Evolutionary conservation across 2,888 invertebrate genomes (phyloP), one percentile per base, ranked within the genome.

Genomic region (Chydorus sphaericus): DNA sequence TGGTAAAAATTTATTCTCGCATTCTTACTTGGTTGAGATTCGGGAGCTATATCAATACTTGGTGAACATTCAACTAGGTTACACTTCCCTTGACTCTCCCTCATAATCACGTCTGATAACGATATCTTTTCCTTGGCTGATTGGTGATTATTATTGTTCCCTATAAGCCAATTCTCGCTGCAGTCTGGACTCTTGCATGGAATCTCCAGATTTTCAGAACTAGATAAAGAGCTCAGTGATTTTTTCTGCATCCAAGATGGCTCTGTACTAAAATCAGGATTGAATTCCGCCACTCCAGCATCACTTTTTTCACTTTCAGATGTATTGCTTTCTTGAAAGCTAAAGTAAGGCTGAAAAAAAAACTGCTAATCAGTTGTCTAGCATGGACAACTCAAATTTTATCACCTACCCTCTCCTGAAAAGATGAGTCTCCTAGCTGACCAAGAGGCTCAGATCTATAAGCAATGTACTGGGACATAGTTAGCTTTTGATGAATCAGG

Each of bases 111-210:
- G 14, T 33, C 36, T 33, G 36, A 33, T 33, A 11, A 33, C n/a
- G 14, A n/a, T 33, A 11, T 33, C 10, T 11, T 14, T 33, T 33
- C 10, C 10, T 33, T 33, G 10, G 10, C n/a, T n/a, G n/a, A n/a
- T n/a, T n/a, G n/a, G n/a, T n/a, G n/a, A n/a, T n/a, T n/a, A n/a
- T 18, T 28, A 16, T 31, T 26, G 14, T 20, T 31, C 8, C 52
- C 52, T 20, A 36, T 52, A n/a, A 52, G 31, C 52, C 52, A 52
- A 11, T 52, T 36, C 26, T 52, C 33, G 33, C 52, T 52, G 52
- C 36, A 20, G 23, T 52, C 52, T 31, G 31, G 18, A 36, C 52
- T 52, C 20, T 36, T 36, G 4, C 20, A 31, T 31, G 52, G 52
- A 5, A 52, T 36, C n/a, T 52, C 52, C 10, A 52, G 26, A 31